A percentile compares a stretch with the other conserved stretches of the same genome.
Conservation (phyloP, 1,140 invertebrate genomes). For the Drosophila jambulina region DNA sequence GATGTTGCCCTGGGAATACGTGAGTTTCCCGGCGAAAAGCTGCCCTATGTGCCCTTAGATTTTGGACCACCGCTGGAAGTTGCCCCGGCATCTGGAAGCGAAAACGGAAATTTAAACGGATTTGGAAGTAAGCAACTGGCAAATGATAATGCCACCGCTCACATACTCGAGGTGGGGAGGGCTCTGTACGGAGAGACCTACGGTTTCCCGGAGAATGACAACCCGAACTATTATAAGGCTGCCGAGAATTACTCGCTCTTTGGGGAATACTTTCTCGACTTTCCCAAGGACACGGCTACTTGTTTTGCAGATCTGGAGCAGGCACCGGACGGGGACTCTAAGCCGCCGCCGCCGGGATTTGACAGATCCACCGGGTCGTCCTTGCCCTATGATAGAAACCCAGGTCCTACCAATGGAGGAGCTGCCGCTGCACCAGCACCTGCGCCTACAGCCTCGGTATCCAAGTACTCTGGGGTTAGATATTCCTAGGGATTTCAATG, state of each 20-base stretch:
- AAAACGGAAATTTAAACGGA: neutral
- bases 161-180: conserved; percentile 49
- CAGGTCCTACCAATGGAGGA: neutral
- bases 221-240: conserved; percentile 65
- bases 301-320: conserved; percentile 13
- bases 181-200: conserved; percentile 54
- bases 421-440: neutral
- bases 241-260: conserved; percentile 70
- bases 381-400: conserved; percentile 31
- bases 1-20: conserved; percentile 23
- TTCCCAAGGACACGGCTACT: conserved; percentile 42
- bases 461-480: conserved; percentile 4
- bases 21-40: neutral
- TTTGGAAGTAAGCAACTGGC: conserved; percentile 4
- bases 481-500: neutral
- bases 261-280: conserved; percentile 58
- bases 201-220: conserved; percentile 60
- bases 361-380: conserved; percentile 23
- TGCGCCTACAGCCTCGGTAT: neutral
- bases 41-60: neutral
- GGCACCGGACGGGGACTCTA: neutral
- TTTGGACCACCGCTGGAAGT: neutral
- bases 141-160: conserved; percentile 10
- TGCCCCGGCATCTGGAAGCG: neutral
- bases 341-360: conserved; percentile 42